A percentile compares a stretch with the other conserved stretches of the same genome.
These are phyloP conservation scores for Camelus bactrianus DNA, from an alignment of 2,113 vertebrate species.

Conservation along the genomic window DNA sequence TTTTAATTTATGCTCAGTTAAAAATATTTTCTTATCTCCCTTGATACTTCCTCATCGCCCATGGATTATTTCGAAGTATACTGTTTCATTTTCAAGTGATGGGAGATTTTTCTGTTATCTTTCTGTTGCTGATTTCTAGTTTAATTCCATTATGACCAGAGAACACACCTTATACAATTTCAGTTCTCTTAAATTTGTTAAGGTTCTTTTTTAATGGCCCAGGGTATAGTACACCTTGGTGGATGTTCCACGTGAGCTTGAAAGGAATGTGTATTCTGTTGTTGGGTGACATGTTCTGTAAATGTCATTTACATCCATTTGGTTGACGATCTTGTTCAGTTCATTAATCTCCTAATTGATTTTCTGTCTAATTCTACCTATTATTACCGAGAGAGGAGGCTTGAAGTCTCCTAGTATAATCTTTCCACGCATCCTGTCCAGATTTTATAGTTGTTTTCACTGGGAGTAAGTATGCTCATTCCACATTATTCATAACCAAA, in stretches of 20 bases:
- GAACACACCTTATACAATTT: background rate
- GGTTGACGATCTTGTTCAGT: background rate
- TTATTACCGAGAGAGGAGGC: background rate
- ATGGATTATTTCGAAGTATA: background rate
- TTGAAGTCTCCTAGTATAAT: background rate
- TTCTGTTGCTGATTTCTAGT: background rate
- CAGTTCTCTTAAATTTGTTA: background rate
- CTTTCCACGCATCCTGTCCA: background rate
- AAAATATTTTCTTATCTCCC: conserved; percentile 19
- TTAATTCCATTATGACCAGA: background rate
- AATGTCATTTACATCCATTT: background rate
- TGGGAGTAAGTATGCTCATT: background rate
- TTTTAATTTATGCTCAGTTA: background rate
- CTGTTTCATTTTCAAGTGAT: background rate
- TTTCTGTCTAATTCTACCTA: background rate
- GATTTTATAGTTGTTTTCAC: background rate
- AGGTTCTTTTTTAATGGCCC: background rate
- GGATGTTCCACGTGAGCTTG: background rate
- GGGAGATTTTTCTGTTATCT: background rate
- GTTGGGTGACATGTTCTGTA: background rate
- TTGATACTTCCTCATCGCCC: background rate
- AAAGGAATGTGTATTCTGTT: background rate
- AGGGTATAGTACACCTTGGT: background rate
- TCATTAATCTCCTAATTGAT: background rate
- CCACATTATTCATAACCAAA: background rate